phyloP scores from a whole-genome alignment of 2,888 invertebrate genomes.

The Torymus aiolomorphi region DNA sequence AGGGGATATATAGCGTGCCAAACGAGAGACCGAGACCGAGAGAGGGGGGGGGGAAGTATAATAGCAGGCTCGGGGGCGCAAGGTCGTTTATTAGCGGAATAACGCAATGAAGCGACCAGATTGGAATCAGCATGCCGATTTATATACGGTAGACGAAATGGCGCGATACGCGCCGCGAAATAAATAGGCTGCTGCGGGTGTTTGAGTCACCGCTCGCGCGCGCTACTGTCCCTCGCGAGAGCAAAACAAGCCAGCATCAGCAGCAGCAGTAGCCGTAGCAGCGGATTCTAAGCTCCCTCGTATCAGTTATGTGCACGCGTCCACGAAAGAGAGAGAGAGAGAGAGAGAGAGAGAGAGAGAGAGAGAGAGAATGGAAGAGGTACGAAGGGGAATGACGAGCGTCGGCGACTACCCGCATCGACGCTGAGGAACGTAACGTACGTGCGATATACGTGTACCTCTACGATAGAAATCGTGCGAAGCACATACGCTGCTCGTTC shows the following conservation, averaged over 20 bases:
- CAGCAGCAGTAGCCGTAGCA: not conserved
- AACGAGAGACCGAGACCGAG: not conserved
- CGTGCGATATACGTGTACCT: not conserved
- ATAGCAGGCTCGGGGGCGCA: not conserved
- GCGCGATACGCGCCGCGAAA: slow-evolving; percentile 26
- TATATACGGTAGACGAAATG: slow-evolving; percentile 18
- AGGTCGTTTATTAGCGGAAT: slow-evolving; percentile 35
- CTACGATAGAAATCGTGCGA: slow-evolving; percentile 34
- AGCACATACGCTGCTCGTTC: not conserved
- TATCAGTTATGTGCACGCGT: too few relatives aligned
- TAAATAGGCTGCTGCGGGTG: slow-evolving; percentile 24
- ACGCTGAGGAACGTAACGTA: too few relatives aligned
- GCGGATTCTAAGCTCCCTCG: not conserved
- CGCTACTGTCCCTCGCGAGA: slow-evolving; percentile 20
- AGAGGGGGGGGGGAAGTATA: not conserved
- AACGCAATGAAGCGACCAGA: slow-evolving; percentile 30
- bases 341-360: too few relatives aligned
- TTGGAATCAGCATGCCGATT: slow-evolving; percentile 39
- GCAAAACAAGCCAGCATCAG: not conserved
- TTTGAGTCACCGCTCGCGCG: not conserved
- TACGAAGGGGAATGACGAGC: not conserved
- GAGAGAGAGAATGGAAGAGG: too few relatives aligned
- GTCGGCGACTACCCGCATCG: too few relatives aligned
- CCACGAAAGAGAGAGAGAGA: too few relatives aligned
- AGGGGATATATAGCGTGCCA: not conserved